phyloP scores from a whole-genome alignment of 2,113 vertebrate genomes.

The Alethe castanea region DNA sequence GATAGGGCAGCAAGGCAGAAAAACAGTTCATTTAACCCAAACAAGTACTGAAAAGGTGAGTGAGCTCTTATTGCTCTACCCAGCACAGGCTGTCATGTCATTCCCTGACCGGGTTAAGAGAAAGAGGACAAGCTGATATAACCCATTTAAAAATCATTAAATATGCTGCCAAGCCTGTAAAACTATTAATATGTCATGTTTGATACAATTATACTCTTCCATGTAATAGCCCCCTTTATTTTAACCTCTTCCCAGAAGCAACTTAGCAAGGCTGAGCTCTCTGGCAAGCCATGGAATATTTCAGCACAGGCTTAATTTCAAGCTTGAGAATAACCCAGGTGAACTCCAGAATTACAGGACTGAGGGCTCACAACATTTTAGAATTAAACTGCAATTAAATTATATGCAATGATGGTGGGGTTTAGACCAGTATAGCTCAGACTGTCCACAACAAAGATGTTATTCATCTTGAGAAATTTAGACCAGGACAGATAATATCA shows the following conservation, averaged over 20 bases:
- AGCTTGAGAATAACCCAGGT: not conserved
- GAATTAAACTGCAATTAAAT: not conserved
- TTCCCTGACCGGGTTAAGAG: not conserved
- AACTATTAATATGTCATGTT: conserved; percentile 19
- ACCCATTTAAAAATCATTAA: conserved; percentile 57
- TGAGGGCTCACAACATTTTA: not conserved
- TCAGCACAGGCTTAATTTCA: not conserved
- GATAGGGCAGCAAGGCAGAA: conserved; percentile 11
- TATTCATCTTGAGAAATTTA: not conserved
- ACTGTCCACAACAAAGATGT: not conserved
- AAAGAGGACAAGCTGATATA: conserved; percentile 57
- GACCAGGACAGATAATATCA: not conserved
- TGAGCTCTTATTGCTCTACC: not conserved
- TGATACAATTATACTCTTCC: not conserved
- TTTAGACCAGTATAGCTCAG: not conserved
- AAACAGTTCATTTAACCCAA: not conserved
- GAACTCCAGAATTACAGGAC: not conserved
- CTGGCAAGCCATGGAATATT: not conserved
- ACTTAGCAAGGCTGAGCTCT: not conserved
- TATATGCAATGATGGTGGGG: not conserved
- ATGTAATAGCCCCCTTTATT: not conserved
- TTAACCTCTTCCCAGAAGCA: not conserved
- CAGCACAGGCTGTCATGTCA: not conserved
- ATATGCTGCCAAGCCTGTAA: not conserved
- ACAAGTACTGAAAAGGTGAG: not conserved